These are phyloP conservation scores for Actinia tenebrosa DNA, from an alignment of 64 coral and sea anemone genomes.

Conservation along the genomic window DNA sequence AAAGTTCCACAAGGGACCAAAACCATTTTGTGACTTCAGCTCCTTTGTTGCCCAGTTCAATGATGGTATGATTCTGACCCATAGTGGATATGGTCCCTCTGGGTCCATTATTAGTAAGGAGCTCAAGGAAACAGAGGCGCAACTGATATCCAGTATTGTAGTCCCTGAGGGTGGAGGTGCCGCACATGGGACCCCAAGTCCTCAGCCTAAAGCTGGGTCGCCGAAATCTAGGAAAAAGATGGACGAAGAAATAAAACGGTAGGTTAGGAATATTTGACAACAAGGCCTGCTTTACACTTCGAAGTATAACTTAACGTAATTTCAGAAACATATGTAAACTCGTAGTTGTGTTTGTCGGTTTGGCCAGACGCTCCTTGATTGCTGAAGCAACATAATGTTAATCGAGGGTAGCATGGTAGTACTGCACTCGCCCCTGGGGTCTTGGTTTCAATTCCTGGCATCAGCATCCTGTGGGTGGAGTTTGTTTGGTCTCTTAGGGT, in stretches of 20 bases:
- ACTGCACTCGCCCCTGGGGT: too few species aligned
- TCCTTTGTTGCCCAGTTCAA: conserved; percentile 88
- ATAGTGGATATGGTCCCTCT: conserved; percentile 75
- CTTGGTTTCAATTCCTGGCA: too few species aligned
- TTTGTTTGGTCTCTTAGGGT: too few species aligned
- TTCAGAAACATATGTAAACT: background rate
- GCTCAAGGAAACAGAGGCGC: conserved; percentile 6
- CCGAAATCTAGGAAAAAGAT: conserved; percentile 79
- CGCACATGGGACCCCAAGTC: conserved; percentile 61
- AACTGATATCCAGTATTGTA: conserved; percentile 6
- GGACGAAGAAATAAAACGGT: conserved; percentile 69
- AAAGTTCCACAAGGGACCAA: conserved; percentile 8
- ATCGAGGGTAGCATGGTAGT: too few species aligned
- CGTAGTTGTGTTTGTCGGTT: too few species aligned
- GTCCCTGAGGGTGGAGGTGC: conserved; percentile 9
- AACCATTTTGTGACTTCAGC: conserved; percentile 77
- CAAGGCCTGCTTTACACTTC: too few species aligned
- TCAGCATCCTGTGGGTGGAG: too few species aligned
- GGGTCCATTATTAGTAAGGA: conserved; percentile 49
- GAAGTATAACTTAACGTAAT: too few species aligned
- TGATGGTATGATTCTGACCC: conserved; percentile 80
- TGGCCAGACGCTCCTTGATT: too few species aligned
- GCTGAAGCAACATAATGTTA: too few species aligned
- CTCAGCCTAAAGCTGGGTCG: conserved; percentile 77
- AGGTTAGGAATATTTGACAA: background rate